Percentiles rank a stretch among this genome's conserved stretches.
phyloP scores from a whole-genome alignment of 2,888 invertebrate genomes.

The Amphimallon solstitiale region DNA sequence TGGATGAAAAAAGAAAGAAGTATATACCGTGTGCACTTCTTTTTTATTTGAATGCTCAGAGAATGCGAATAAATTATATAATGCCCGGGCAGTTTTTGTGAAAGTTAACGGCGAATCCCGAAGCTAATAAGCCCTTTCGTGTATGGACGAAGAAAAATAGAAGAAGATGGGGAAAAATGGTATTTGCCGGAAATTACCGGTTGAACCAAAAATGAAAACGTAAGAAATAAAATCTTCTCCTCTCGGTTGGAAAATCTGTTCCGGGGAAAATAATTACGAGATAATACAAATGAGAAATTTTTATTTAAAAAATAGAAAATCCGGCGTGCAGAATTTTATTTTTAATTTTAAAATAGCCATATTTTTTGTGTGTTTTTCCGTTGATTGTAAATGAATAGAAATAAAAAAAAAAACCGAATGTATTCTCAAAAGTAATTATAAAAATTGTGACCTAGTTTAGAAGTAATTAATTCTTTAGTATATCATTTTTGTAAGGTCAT shows the following conservation, averaged over 20 bases:
- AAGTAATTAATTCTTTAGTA: no score
- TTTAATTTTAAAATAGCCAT: no score
- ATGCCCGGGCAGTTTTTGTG: conserved; percentile 6
- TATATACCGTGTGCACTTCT: conserved; percentile 8
- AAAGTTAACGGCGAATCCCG: conserved; percentile 19
- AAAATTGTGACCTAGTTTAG: no score
- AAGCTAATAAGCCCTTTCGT: conserved; percentile 22
- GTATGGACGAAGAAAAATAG: conserved; percentile 15
- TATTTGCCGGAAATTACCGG: conserved; percentile 17
- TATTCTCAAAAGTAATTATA: no score
- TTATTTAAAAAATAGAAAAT: no score
- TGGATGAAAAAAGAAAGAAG: no score
- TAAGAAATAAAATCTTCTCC: conserved; percentile 14
- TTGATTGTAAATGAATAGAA: no score
- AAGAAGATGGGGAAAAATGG: not conserved
- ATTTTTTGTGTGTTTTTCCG: no score
- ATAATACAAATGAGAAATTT: conserved; percentile 12
- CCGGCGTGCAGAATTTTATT: no score
- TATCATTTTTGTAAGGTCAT: no score
- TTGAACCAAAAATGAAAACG: conserved; percentile 1
- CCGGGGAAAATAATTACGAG: conserved; percentile 19
- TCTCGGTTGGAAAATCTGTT: conserved; percentile 13
- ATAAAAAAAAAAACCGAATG: no score
- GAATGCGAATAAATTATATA: conserved; percentile 21
- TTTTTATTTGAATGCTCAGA: conserved; percentile 15